Conservation (phyloP, 2,888 invertebrate species). For the Epirrhoe alternata region DNA sequence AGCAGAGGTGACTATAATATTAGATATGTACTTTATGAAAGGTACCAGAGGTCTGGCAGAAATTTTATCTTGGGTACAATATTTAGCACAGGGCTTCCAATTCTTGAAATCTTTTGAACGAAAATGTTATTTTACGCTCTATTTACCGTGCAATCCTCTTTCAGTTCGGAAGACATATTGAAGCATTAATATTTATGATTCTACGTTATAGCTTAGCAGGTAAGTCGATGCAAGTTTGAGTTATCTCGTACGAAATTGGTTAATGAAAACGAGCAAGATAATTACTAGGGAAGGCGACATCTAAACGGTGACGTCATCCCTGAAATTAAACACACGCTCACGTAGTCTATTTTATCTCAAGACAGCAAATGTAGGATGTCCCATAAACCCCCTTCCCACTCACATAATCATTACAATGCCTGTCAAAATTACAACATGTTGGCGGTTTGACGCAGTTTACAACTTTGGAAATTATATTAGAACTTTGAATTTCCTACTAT, state of each 20-base stretch:
- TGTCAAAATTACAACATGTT: conserved; percentile 39
- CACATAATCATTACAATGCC: conserved; percentile 38
- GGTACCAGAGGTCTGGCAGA: conserved; percentile 20
- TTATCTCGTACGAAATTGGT: background rate
- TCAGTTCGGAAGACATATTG: conserved; percentile 4
- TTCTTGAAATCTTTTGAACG: conserved; percentile 9
- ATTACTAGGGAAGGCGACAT: conserved; percentile 7
- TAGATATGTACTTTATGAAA: conserved; percentile 16
- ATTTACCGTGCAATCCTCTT: background rate
- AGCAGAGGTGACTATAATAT: conserved; percentile 23
- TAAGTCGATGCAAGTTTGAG: conserved; percentile 1
- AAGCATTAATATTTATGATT: conserved; percentile 5
- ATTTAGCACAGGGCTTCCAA: conserved; percentile 1
- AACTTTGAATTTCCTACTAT: background rate
- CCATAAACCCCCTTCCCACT: conserved; percentile 43
- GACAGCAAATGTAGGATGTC: conserved; percentile 38
- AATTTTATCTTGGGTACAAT: conserved; percentile 19
- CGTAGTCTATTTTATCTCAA: conserved; percentile 45
- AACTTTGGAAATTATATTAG: conserved; percentile 9
- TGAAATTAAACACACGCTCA: conserved; percentile 38
- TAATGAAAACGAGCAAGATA: conserved; percentile 14
- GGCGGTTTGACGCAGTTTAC: conserved; percentile 29
- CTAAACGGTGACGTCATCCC: conserved; percentile 22
- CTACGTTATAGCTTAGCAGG: background rate
- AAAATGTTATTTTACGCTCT: conserved; percentile 10